A percentile compares a stretch with the other conserved stretches of the same genome.
Evolutionary conservation across 2,888 invertebrate genomes (phyloP).

Genomic region (Meliscaeva auricollis): DNA sequence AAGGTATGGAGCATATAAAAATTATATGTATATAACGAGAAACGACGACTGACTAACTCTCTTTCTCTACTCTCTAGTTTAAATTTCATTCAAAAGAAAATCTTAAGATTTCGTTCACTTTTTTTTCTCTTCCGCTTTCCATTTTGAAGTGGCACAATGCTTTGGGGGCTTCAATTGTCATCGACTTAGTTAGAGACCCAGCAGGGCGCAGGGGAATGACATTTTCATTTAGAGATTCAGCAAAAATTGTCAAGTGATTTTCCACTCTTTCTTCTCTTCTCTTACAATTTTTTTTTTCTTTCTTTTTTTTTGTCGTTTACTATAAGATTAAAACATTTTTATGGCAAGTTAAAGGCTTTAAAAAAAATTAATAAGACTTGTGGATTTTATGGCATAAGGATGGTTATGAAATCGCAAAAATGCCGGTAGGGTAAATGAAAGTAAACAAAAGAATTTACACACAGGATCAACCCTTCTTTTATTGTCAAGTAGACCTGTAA

Average conservation of each 20-base stretch:
- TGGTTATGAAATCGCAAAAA: no score
- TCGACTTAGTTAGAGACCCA: conserved; percentile 35
- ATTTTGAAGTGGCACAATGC: conserved; percentile 60
- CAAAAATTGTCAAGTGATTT: conserved; percentile 61
- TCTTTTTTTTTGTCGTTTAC: neutral
- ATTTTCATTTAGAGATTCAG: conserved; percentile 60
- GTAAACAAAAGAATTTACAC: no score
- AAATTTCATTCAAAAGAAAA: conserved; percentile 60
- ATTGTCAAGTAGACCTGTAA: no score
- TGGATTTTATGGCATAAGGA: neutral
- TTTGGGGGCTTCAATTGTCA: conserved; percentile 60
- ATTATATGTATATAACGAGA: neutral
- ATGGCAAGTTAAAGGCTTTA: conserved; percentile 6
- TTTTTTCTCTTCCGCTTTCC: conserved; percentile 46
- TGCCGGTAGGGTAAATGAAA: no score
- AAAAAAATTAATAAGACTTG: neutral
- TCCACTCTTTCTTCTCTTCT: conserved; percentile 8
- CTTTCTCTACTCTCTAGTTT: conserved; percentile 38
- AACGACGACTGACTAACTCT: conserved; percentile 51
- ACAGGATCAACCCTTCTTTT: no score
- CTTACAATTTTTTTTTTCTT: neutral
- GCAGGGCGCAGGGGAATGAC: conserved; percentile 49
- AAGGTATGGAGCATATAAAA: conserved; percentile 26
- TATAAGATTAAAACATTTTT: neutral
- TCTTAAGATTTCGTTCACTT: conserved; percentile 63